phyloP scores from a whole-genome alignment of 53 echinoderm and acorn worm genomes.

The Paelopatides confundens region DNA sequence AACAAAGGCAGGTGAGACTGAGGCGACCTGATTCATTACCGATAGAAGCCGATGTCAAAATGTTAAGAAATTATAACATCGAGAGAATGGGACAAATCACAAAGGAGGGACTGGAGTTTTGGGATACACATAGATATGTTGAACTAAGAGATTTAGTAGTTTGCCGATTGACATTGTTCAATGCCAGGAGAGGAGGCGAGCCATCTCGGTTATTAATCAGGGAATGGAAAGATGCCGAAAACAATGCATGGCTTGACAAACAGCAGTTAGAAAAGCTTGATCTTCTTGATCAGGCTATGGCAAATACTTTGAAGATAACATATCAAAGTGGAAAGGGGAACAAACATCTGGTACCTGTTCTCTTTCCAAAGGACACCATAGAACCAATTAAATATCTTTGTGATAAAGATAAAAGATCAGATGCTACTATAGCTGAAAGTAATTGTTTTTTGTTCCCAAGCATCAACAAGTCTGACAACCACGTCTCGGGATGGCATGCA shows the following conservation, averaged over 20 bases:
- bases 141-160: slow-evolving; percentile 58
- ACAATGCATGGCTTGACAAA: background rate
- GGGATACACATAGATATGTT: slow-evolving; percentile 54
- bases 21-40: background rate
- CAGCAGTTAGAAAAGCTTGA: background rate
- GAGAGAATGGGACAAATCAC: background rate
- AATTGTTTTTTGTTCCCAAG: background rate
- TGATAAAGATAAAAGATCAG: background rate
- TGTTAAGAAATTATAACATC: background rate
- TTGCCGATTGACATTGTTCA: slow-evolving; percentile 62
- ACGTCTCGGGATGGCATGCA: slow-evolving; percentile 75
- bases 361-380: background rate
- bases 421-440: background rate
- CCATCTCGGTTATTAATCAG: slow-evolving; percentile 58
- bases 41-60: background rate
- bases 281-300: background rate
- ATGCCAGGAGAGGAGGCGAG: slow-evolving; percentile 71
- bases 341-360: slow-evolving; percentile 1
- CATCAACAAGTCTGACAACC: background rate
- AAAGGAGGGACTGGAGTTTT: background rate
- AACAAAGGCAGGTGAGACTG: background rate
- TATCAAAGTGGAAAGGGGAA: slow-evolving; percentile 17
- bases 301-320: background rate
- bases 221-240: slow-evolving; percentile 19
- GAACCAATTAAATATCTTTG: background rate